These are phyloP conservation scores for Mythimna lalbum DNA, from an alignment of 2,888 invertebrate genomes.

Conservation along the genomic window DNA sequence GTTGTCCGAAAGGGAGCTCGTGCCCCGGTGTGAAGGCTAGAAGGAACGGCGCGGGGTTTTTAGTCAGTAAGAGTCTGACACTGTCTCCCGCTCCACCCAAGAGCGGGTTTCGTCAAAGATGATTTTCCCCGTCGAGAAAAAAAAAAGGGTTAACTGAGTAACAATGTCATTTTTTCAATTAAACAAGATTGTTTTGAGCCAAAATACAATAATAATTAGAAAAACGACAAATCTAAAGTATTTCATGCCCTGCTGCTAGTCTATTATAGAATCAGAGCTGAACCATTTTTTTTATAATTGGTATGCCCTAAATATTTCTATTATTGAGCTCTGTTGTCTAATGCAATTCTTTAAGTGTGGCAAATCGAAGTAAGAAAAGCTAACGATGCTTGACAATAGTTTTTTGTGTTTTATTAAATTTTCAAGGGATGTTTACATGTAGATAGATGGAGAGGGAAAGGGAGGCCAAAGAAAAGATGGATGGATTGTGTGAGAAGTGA, in stretches of 20 bases:
- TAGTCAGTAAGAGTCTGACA: too few species aligned
- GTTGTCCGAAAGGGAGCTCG: too few species aligned
- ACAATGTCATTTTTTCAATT: background rate
- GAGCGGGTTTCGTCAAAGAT: too few species aligned
- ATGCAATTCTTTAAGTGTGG: slow-evolving; percentile 15
- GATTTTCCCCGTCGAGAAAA: too few species aligned
- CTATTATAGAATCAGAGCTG: slow-evolving; percentile 17
- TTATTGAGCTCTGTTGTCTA: slow-evolving; percentile 5
- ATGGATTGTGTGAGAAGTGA: too few species aligned
- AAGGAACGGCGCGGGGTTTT: too few species aligned
- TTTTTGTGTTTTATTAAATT: background rate
- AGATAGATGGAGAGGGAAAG: too few species aligned
- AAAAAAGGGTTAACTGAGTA: too few species aligned
- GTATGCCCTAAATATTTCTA: slow-evolving; percentile 3
- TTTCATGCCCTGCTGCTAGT: background rate
- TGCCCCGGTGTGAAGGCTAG: too few species aligned
- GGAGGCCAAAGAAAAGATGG: too few species aligned
- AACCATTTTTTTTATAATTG: slow-evolving; percentile 7
- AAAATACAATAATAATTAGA: background rate
- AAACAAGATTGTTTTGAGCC: background rate
- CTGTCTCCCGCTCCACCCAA: too few species aligned
- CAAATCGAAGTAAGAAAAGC: slow-evolving; percentile 16
- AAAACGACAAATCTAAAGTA: background rate
- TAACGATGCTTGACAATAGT: slow-evolving; percentile 23
- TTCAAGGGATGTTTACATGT: too few species aligned